Base-by-base conservation (phyloP, 2,113 vertebrate species). In the Pholis gunnellus region DNA sequence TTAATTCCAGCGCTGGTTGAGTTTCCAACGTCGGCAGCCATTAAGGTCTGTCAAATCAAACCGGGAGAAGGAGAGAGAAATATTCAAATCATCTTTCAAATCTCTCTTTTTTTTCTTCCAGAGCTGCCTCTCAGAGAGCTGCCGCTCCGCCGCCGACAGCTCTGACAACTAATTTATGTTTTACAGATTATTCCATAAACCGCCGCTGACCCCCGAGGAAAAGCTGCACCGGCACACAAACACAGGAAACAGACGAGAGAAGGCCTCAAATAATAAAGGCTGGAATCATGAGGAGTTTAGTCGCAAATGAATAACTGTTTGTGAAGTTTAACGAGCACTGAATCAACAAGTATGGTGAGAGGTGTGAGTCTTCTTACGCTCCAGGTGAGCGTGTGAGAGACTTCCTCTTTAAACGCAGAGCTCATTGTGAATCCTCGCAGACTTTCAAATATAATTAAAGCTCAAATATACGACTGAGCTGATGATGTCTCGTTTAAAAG, bases 1-100 rank as follows among this genome's bases (percentile, higher is more conserved):
- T 92, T 93, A 87, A 92, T 93, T 91, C 79, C 82, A 84, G 86
- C 78, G 54, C 89, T 82, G 83, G 83, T 87, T 87, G 89, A 92
- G 92, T 93, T 84, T 87, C 85, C 71, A 48, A 86, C 88, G 92
- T 93, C 90, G 86, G 82, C 79, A 69, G 79, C 81, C 90, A 95
- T 95, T 94, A 95, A 79, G 84, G 85, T 56, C 88, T 93, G 94
- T 94, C 94, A 93, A 94, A 95, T 95, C 93, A 93, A 81, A 91
- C 85, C 31, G n/a, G 74, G 82, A 75, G 72, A 59, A 73, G 84
- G 46, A 82, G 86, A 82, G 88, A 88, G 78, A 91, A 92, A 93
- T 94, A 94, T 94, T 94, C 88, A 93, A 93, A 94, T 94, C 86
- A 90, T 92, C 91, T 91, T 88, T 92, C 86, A 91, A 88, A 88